Conservation (phyloP, 2,797 vertebrate species). For the Glossophaga mutica region DNA sequence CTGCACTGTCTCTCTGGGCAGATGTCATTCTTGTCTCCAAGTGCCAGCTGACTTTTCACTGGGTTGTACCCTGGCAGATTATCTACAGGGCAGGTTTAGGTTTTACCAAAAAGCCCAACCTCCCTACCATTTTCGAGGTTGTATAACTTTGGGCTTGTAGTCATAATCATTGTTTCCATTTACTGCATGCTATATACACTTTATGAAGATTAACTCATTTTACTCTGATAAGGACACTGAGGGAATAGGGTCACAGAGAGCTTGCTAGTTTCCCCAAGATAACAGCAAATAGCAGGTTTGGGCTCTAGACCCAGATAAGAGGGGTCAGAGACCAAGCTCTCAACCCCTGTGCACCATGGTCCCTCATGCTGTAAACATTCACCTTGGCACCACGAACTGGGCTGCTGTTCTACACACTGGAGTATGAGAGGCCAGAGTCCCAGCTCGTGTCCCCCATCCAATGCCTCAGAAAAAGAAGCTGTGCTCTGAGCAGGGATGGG, state of each 20-base stretch:
- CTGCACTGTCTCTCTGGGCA: neutral
- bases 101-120: neutral
- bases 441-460: neutral
- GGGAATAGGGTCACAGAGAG: neutral
- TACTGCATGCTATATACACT: neutral
- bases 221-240: neutral
- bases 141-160: neutral
- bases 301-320: neutral
- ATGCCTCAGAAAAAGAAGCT: neutral
- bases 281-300: neutral
- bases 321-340: neutral
- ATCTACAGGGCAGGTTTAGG: neutral
- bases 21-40: neutral
- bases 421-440: neutral
- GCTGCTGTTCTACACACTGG: neutral
- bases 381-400: neutral
- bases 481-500: neutral
- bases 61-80: neutral
- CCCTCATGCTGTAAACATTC: neutral
- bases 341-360: neutral
- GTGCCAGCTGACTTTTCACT: accelerated
- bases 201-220: neutral
- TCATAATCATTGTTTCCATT: neutral
- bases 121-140: neutral
- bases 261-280: neutral